Percentiles rank a stretch among this genome's conserved stretches.
phyloP scores from a whole-genome alignment of 2,113 vertebrate genomes.

The Nesoenas mayeri region DNA sequence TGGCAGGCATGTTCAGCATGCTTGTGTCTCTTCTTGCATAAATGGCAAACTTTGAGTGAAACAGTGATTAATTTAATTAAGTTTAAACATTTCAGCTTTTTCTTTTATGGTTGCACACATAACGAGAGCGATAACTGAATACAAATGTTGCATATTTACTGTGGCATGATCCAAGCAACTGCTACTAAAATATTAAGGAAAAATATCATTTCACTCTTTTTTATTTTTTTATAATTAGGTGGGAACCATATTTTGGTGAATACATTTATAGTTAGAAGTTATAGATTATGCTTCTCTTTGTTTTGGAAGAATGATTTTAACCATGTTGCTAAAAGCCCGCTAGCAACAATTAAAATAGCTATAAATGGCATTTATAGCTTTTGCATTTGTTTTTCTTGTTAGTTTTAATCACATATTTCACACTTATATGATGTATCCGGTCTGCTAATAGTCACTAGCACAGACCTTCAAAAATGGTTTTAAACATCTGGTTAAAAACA shows the following conservation, averaged over 20 bases:
- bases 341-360: slow-evolving; percentile 21
- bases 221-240: slow-evolving; percentile 43
- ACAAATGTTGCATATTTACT: slow-evolving; percentile 32
- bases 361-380: neutral
- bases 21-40: neutral
- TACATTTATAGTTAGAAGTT: neutral
- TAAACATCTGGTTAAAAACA: neutral
- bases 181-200: slow-evolving; percentile 6
- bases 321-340: neutral
- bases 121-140: slow-evolving; percentile 29
- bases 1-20: neutral
- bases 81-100: slow-evolving; percentile 26
- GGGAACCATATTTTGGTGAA: neutral
- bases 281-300: neutral
- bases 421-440: neutral
- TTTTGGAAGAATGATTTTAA: neutral
- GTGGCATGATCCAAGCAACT: slow-evolving; percentile 26
- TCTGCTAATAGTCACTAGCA: neutral
- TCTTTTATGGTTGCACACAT: slow-evolving; percentile 12
- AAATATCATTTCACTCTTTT: slow-evolving; percentile 16
- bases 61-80: slow-evolving; percentile 47
- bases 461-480: neutral
- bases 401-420: slow-evolving; percentile 11
- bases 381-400: neutral
- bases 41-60: neutral